These are phyloP conservation scores for Cyclargus thomasi DNA, from an alignment of 1,140 invertebrate genomes.

Conservation along the genomic window DNA sequence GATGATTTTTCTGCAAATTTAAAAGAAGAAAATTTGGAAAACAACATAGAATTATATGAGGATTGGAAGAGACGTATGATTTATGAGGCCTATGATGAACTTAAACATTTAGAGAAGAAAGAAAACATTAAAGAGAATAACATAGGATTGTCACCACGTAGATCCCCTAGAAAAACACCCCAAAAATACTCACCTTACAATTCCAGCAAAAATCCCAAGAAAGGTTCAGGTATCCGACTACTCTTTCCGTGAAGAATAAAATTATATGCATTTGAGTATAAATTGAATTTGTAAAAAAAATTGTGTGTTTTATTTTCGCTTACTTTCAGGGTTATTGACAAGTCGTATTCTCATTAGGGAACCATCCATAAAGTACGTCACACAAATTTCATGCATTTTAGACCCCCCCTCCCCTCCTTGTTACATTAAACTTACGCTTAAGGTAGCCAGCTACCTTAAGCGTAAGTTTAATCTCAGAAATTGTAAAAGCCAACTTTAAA, in stretches of 20 bases:
- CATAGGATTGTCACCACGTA: conserved; percentile 32
- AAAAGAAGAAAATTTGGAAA: conserved; percentile 36
- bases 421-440: too few species aligned
- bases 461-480: too few species aligned
- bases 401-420: too few species aligned
- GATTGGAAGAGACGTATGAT: conserved; percentile 55
- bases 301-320: too few species aligned
- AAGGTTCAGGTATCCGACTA: conserved; percentile 39
- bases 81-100: conserved; percentile 45
- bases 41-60: conserved; percentile 47
- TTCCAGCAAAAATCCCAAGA: conserved; percentile 28
- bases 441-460: too few species aligned
- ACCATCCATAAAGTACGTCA: too few species aligned
- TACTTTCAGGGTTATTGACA: too few species aligned
- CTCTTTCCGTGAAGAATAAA: conserved; percentile 35
- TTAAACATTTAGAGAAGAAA: conserved; percentile 35
- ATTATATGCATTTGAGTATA: neutral
- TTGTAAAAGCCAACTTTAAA: too few species aligned
- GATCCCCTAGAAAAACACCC: conserved; percentile 52
- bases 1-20: conserved; percentile 31
- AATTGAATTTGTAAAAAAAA: too few species aligned
- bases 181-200: conserved; percentile 57
- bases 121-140: conserved; percentile 17
- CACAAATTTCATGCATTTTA: too few species aligned
- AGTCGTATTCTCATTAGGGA: too few species aligned